Evolutionary conservation across 2,113 vertebrate genomes (phyloP).

Genomic region (Anthoscopus minutus): DNA sequence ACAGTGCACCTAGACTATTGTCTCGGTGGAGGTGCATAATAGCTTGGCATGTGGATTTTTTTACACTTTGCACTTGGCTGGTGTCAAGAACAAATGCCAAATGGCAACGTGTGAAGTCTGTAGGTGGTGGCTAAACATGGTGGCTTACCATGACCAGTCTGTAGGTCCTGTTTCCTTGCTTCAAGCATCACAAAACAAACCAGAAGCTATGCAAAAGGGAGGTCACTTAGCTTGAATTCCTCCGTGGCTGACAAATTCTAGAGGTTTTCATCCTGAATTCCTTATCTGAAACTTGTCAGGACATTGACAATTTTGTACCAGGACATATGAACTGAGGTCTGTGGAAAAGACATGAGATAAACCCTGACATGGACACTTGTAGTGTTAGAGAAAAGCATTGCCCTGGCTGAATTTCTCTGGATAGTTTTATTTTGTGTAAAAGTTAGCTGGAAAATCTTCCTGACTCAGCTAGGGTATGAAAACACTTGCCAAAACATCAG

Average conservation of each 20-base stretch:
- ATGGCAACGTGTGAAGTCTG: neutral
- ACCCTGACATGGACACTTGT: neutral
- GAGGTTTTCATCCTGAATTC: neutral
- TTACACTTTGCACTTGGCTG: slow-evolving; percentile 13
- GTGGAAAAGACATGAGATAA: neutral
- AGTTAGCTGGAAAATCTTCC: neutral
- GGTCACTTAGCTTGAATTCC: neutral
- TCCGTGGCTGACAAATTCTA: neutral
- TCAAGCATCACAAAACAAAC: neutral
- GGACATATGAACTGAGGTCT: fast-evolving
- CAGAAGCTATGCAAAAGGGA: neutral
- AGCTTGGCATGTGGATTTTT: slow-evolving; percentile 57
- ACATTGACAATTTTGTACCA: neutral
- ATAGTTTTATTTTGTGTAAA: neutral
- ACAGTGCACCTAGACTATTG: slow-evolving; percentile 57
- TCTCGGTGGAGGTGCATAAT: slow-evolving; percentile 39
- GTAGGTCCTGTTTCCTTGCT: neutral
- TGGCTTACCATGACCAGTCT: neutral
- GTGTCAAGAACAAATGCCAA: slow-evolving; percentile 5
- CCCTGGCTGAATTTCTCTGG: neutral
- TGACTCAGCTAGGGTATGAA: neutral
- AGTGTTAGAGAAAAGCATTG: neutral
- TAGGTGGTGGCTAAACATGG: neutral
- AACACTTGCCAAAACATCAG: neutral
- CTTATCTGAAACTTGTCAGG: neutral